Conservation (phyloP, 2,113 vertebrate genomes). For the Calidris pygmaea region DNA sequence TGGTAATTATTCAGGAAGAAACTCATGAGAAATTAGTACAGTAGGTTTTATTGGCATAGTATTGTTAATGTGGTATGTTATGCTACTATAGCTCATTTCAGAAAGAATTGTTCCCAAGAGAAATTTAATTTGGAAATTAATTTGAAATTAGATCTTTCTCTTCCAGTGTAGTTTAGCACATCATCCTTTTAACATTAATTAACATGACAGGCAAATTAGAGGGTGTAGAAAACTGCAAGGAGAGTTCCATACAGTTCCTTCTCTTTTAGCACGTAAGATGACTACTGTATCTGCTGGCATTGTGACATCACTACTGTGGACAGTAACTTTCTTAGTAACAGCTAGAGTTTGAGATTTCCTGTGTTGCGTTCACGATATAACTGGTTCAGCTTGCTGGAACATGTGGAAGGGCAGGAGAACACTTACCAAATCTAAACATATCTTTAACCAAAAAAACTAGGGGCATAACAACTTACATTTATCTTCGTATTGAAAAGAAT, state of each 20-base stretch:
- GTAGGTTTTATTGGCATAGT: background rate
- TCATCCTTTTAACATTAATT: background rate
- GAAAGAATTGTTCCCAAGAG: background rate
- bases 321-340: background rate
- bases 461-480: slow-evolving; percentile 82
- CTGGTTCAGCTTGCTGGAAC: background rate
- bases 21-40: background rate
- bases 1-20: background rate
- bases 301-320: background rate
- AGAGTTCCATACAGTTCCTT: background rate
- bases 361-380: background rate
- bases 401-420: background rate
- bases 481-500: slow-evolving; percentile 94
- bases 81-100: background rate
- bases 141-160: background rate
- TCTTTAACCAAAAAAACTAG: background rate
- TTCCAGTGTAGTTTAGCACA: background rate
- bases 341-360: background rate
- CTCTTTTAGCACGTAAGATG: background rate
- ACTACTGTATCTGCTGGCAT: background rate
- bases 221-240: background rate
- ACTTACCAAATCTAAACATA: background rate
- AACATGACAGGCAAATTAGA: background rate
- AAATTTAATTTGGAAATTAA: background rate
- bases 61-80: background rate